Evolutionary conservation across 1,140 invertebrate genomes (phyloP), one percentile per base, ranked within the genome.

Genomic region (Stratiolaelaps scimitus): DNA sequence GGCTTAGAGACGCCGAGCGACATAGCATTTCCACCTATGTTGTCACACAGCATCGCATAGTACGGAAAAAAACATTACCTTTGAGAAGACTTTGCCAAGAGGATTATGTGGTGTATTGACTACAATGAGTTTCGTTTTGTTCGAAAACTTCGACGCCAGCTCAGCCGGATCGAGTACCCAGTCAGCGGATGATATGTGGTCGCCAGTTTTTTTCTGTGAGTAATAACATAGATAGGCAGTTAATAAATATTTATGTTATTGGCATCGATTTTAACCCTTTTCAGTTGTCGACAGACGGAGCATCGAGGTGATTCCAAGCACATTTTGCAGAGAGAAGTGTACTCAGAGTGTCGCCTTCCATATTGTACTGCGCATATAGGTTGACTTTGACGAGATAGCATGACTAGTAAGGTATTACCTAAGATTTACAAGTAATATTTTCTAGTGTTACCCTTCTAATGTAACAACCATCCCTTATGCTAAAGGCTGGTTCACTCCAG

Each of bases 101-200:
- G 93, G 94, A 79, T 97, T 97, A 74, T 97, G 89, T 0, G 93
- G 94, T 1, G 90, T 97, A 76, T 98, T 98, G 1, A 98, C 67
- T 64, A 99, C 86, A 6, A 99, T 86, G 72, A 89, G 84, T 80
- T 98, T 98, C 0, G 95, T 99, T 75, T 89, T 91, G 0, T 76
- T 67, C 70, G 81, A 94, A 73, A 98, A 97, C n/a, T 92, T 77
- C 1, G 78, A 80, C 68, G 82, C 82, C 29, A 99, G 74, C 74
- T 96, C 91, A 5, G 82, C 75, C 67, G 83, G 81, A 75, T 98
- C 89, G 17, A 98, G 79, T 0, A 83, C 81, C 89, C 91, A 98
- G 75, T 97, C 90, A 0, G 80, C 84, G 65, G 90, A 93, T 26
- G 81, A 81, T 71, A 74, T 69, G 28, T 70, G 34, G 10, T 70